Base-by-base conservation (phyloP, 2,888 invertebrate species). In the Oscheius sp. region DNA sequence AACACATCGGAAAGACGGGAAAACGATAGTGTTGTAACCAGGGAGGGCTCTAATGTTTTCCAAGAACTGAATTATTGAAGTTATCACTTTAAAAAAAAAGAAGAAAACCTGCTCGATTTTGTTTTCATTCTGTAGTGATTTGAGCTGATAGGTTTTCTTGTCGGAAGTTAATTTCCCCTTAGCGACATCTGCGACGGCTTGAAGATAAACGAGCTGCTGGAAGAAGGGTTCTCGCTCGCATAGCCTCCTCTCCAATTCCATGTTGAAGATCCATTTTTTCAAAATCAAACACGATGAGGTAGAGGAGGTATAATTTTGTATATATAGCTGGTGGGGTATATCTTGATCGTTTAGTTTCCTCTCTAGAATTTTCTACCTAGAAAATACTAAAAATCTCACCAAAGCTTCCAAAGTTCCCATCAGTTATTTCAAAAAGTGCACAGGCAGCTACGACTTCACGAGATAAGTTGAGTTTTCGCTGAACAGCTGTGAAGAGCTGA, bases 301-400 rank as follows among this genome's bases (percentile, higher is more conserved):
- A 36, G 97, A 96, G 12, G 97, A 97, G 76, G 94, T 94, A 87
- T 97, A 98, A 89, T 98, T 98, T 89, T 97, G 96, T 82, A 98
- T 95, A 89, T 98, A 98, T 75, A 98, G 90, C 83, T 94, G 93
- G 89, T 98, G 97, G 0, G 97, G 97, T 81, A 94, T 93, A 89
- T 98, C 98, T 87, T 92, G 92, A 0, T 93, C 91, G 82, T 93
- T 93, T 71, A 98, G 89, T 88, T 95, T 95, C 65, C 97, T 91
- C 87, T 96, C 95, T 94, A 88, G n/a, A 89, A 70, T 26, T 22
- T 14, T 24, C 26, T 17, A 9, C n/a, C 17, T 38, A n/a, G n/a
- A n/a, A n/a, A n/a, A n/a, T n/a, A n/a, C n/a, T n/a, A n/a, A n/a
- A n/a, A n/a, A n/a, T n/a, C n/a, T n/a, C 1, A 6, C 17, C 9